Conservation (phyloP, 2,113 vertebrate species). For the Cairina moschata region DNA sequence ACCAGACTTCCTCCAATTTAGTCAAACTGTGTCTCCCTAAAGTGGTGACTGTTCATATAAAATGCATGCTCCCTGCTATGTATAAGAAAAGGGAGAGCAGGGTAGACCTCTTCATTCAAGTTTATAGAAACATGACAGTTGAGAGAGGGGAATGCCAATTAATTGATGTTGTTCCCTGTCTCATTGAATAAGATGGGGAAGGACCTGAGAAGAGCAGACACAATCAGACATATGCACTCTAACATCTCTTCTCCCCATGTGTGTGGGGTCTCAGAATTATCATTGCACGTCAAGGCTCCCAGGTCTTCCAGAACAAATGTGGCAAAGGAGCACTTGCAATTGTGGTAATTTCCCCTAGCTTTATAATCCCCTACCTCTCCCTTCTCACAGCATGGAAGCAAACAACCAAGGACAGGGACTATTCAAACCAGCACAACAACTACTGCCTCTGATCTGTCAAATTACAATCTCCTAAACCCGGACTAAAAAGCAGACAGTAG, state of each 20-base stretch:
- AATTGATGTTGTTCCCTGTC: background rate
- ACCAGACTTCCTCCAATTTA: background rate
- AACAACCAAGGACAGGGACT: background rate
- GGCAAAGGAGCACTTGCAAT: rapidly evolving
- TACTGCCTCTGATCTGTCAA: background rate
- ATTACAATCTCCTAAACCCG: background rate
- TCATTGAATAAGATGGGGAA: background rate
- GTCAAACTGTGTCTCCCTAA: rapidly evolving
- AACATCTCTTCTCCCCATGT: background rate
- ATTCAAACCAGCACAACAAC: background rate
- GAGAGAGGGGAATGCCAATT: background rate
- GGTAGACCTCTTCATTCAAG: background rate
- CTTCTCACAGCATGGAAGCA: background rate
- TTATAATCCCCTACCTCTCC: background rate
- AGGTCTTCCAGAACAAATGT: rapidly evolving
- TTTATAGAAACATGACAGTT: background rate
- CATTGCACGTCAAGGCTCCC: rapidly evolving
- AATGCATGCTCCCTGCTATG: rapidly evolving
- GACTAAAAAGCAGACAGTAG: background rate
- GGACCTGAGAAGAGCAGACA: background rate
- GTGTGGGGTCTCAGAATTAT: background rate
- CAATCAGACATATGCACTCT: rapidly evolving
- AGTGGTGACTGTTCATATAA: background rate
- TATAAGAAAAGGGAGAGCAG: background rate
- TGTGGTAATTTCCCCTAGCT: background rate